phyloP scores from a whole-genome alignment of 37 sponge, comb jelly and placozoan species.

The Bolinopsis microptera region DNA sequence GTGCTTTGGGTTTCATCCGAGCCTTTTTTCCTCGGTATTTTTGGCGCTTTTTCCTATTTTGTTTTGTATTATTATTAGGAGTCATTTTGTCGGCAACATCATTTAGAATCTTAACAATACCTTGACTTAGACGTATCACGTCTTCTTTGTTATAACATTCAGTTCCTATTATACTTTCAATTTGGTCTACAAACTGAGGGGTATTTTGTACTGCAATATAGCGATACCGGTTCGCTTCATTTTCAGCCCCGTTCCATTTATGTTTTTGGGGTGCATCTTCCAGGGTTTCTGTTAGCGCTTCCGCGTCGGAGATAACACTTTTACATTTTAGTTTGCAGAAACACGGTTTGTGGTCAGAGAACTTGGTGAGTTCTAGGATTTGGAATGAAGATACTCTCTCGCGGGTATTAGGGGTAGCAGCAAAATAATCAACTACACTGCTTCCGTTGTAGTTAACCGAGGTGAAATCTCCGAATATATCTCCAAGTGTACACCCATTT shows the following conservation, averaged over 20 bases:
- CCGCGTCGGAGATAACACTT: background rate
- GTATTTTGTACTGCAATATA: no score
- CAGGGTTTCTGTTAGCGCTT: background rate
- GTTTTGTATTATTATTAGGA: background rate
- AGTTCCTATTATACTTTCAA: background rate
- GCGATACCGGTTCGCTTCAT: background rate
- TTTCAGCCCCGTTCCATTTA: conserved; percentile 14
- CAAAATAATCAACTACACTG: background rate
- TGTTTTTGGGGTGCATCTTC: background rate
- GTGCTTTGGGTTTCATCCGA: background rate
- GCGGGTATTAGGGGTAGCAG: background rate
- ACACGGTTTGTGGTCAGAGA: conserved; percentile 20
- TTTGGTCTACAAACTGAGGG: background rate
- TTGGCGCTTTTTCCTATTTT: background rate
- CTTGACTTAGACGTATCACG: background rate
- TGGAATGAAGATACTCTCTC: background rate
- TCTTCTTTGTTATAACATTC: background rate
- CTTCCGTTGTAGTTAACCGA: background rate
- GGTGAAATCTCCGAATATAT: background rate
- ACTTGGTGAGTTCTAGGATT: background rate
- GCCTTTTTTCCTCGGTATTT: no score
- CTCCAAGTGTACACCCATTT: conserved; percentile 12
- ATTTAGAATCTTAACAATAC: background rate
- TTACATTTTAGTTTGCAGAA: background rate
- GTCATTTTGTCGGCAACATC: background rate